Conservation (phyloP, 2,888 invertebrate species). For the Epiblema foenella region DNA sequence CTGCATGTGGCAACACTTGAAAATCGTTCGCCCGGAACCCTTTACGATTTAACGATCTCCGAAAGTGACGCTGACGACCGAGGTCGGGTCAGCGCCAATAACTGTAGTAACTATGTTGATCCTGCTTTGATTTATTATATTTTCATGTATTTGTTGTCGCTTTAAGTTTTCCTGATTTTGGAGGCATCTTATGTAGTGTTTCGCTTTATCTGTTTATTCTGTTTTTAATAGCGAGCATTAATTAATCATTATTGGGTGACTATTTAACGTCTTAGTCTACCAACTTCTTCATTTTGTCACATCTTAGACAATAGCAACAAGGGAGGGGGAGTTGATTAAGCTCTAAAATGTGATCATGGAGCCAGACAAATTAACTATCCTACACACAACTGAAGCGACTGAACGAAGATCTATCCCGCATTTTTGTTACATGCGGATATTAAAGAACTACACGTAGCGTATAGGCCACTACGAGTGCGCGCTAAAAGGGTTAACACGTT, state of each 20-base stretch:
- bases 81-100: constrained; percentile 10
- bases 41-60: constrained; percentile 38
- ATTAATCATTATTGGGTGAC: too few relatives aligned
- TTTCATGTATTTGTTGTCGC: background rate
- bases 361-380: too few relatives aligned
- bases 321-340: too few relatives aligned
- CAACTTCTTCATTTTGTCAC: too few relatives aligned
- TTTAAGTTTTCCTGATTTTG: background rate
- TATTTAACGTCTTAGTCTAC: background rate
- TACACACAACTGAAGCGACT: background rate
- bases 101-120: background rate
- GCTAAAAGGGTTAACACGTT: background rate
- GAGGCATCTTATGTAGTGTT: background rate
- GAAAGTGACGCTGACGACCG: constrained; percentile 6
- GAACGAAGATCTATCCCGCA: background rate
- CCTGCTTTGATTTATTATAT: background rate
- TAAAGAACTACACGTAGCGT: too few relatives aligned
- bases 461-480: background rate
- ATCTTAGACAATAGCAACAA: too few relatives aligned
- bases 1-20: constrained; percentile 40
- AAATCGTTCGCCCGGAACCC: constrained; percentile 37
- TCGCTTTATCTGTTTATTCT: background rate
- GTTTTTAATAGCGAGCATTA: too few relatives aligned
- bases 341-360: too few relatives aligned
- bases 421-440: background rate